Conservation (phyloP, 2,797 vertebrate species). For the Benthosema pterotum region DNA sequence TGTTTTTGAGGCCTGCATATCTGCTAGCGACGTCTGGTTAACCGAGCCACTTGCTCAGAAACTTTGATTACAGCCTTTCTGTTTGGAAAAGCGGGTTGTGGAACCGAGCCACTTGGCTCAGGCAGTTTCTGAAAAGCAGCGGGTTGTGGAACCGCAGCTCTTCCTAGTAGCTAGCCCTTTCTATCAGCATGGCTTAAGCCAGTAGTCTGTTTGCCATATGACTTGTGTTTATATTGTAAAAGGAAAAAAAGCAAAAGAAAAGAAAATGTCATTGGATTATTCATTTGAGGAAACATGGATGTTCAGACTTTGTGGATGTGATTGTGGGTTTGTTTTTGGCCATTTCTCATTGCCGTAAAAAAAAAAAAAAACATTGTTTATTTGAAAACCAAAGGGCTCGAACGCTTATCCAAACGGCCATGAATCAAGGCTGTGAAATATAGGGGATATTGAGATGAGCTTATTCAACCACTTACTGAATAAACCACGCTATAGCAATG, state of each 20-base stretch:
- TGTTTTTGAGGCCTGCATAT: constrained; percentile 75
- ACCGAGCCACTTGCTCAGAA: constrained; percentile 78
- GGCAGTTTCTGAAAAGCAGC: no score
- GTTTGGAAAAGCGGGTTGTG: constrained; percentile 68
- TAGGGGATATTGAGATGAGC: no score
- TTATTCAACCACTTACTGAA: no score
- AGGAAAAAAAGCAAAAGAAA: neutral
- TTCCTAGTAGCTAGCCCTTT: constrained; percentile 72
- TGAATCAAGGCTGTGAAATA: no score
- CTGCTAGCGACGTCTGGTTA: constrained; percentile 68
- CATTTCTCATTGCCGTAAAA: neutral
- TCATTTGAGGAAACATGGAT: neutral
- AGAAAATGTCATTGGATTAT: neutral
- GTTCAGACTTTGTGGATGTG: neutral
- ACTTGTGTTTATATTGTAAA: constrained; percentile 49
- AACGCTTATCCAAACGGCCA: no score
- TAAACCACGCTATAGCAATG: no score
- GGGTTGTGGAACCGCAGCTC: constrained; percentile 69
- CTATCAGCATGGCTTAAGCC: constrained; percentile 57
- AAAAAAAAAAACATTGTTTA: neutral
- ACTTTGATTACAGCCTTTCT: constrained; percentile 73
- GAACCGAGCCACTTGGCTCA: no score
- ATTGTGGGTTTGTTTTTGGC: neutral
- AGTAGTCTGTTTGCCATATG: constrained; percentile 56
- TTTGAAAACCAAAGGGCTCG: no score